Evolutionary conservation across 2,888 invertebrate species (phyloP), one percentile per base, ranked within the genome.

Genomic region (Eupeodes luniger): DNA sequence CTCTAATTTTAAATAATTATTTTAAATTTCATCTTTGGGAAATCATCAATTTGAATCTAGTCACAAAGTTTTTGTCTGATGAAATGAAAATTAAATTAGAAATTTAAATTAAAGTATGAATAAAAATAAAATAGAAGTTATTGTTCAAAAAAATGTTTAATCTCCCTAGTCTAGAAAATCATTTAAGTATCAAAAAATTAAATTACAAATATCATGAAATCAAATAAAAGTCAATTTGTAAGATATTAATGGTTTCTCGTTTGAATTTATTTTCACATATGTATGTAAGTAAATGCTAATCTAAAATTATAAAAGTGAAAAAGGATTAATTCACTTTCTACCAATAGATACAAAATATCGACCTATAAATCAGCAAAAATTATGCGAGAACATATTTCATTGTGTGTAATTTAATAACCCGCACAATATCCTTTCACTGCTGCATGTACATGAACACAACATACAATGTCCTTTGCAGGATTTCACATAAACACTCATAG

Each of bases 351-450:
- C 2, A 27, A 27, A 40, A 9, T 40, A 59, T 61, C 27, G 4
- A 11, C 27, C 16, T 16, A 10, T 49, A 27, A 19, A 36, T 9
- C 27, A 5, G 12, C 40, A 67, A 47, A 53, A 82, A 77, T 77
- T 75, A 76, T 69, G 67, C 76, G 61, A 57, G 59, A 83, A 76
- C 83, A 87, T 87, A 87, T 83, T 87, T 80, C 86, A 80, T 57
- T 84, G 66, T 49, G 19, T 5, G 76, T 87, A 87, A 87, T 87
- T 84, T 72, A 84, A 87, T 87, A 80, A 87, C 76, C n/a, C 40
- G 62, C 55, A 36, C 53, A 12, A 59, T 11, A 55, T 40, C 61
- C 7, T 36, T 40, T 40, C n/a, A 49, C 47, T 59, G 19, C 27
- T 27, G 0, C 7, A 9, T 40, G 40, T 40, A 40, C 11, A 44